These are phyloP conservation scores for Murina feae DNA, from an alignment of 2,113 vertebrate species.

Conservation along the genomic window DNA sequence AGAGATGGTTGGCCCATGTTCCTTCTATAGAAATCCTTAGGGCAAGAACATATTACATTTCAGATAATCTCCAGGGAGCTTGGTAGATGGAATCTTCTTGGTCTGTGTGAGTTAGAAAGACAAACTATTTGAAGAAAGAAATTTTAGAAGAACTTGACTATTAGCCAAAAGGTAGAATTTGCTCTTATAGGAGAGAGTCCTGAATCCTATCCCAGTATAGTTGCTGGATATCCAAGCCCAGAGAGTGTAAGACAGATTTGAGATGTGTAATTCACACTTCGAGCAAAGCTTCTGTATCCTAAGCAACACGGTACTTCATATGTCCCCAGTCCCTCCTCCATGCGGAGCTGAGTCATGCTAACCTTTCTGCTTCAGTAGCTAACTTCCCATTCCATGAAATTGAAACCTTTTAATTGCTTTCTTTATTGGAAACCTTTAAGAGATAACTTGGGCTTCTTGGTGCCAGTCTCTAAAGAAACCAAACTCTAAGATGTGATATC, in stretches of 20 bases:
- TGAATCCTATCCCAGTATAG: neutral
- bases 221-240: neutral
- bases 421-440: slow-evolving; percentile 17
- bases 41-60: neutral
- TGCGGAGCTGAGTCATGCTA: neutral
- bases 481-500: neutral
- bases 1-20: neutral
- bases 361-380: neutral
- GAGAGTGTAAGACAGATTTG: neutral
- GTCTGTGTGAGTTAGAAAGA: neutral
- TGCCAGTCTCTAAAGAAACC: slow-evolving; percentile 20
- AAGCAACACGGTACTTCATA: rapidly evolving
- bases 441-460: neutral
- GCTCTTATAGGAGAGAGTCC: neutral
- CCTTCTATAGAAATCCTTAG: neutral
- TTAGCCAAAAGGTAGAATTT: neutral
- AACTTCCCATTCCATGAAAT: neutral
- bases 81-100: neutral
- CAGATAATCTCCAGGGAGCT: neutral
- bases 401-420: neutral
- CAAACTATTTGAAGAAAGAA: neutral
- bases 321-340: neutral
- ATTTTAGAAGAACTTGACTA: neutral
- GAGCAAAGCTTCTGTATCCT: neutral
- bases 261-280: neutral